Evolutionary conservation across 1,140 invertebrate genomes (phyloP).

Genomic region (Anoplolepis gracilipes): DNA sequence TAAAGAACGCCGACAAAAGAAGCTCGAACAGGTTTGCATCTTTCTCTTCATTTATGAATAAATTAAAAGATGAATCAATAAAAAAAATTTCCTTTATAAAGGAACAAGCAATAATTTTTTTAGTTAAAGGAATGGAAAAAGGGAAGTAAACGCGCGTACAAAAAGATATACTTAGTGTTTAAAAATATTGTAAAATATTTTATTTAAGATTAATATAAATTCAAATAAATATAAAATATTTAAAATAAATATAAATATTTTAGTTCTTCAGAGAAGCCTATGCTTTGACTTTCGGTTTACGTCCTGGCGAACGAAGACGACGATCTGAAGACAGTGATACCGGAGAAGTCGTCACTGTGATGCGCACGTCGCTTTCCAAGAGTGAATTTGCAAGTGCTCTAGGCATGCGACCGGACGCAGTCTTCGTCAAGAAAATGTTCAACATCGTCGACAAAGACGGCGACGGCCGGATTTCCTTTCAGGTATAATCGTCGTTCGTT

Average conservation of each 20-base stretch:
- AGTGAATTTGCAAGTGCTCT: conserved; percentile 98
- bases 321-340: conserved; percentile 91
- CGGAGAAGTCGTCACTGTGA: conserved; percentile 95
- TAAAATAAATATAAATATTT: background rate
- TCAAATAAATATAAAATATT: too few species aligned
- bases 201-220: too few species aligned
- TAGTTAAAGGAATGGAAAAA: background rate
- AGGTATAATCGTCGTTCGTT: conserved; percentile 85
- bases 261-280: conserved; percentile 99
- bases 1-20: conserved; percentile 96
- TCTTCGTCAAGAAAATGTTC: conserved; percentile 99
- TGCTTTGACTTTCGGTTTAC: conserved; percentile 95
- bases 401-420: conserved; percentile 97
- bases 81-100: background rate
- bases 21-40: conserved; percentile 91
- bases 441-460: conserved; percentile 99
- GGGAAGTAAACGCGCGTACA: background rate
- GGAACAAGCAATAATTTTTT: background rate
- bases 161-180: too few species aligned
- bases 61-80: background rate
- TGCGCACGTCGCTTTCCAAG: conserved; percentile 97
- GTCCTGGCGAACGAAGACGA: conserved; percentile 90
- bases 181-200: too few species aligned
- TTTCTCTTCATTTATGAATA: background rate
- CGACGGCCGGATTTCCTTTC: conserved; percentile 98